phyloP scores from a whole-genome alignment of 2,113 vertebrate genomes.

The Chlorodrepanis virens region DNA sequence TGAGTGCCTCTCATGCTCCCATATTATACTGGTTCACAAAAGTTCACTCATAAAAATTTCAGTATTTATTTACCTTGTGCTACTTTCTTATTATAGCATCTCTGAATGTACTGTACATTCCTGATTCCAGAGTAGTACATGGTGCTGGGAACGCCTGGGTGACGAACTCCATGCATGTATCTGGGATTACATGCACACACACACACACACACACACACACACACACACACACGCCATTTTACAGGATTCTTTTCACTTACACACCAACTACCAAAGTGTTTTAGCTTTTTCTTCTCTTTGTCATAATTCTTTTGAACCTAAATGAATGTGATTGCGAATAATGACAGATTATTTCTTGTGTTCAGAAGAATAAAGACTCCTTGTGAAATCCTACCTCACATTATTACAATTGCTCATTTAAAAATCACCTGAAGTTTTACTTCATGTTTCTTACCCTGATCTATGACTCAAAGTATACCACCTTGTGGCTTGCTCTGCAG shows the following conservation, averaged over 20 bases:
- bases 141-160: neutral
- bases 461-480: neutral
- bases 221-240: neutral
- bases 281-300: neutral
- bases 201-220: too few relatives aligned
- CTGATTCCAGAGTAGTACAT: constrained; percentile 18
- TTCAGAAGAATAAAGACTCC: neutral
- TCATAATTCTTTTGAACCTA: neutral
- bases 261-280: neutral
- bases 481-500: neutral
- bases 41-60: constrained; percentile 49
- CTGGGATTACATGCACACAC: neutral
- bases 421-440: neutral
- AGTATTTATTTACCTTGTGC: constrained; percentile 37
- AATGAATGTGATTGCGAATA: neutral
- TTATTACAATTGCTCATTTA: neutral
- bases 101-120: constrained; percentile 30
- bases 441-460: neutral
- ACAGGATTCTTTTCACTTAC: neutral
- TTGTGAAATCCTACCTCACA: neutral
- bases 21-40: neutral
- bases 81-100: neutral
- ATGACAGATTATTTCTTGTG: neutral
- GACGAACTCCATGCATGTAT: neutral
- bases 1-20: constrained; percentile 13